Conservation (phyloP, 1,140 invertebrate species). For the Drosophila bocqueti region DNA sequence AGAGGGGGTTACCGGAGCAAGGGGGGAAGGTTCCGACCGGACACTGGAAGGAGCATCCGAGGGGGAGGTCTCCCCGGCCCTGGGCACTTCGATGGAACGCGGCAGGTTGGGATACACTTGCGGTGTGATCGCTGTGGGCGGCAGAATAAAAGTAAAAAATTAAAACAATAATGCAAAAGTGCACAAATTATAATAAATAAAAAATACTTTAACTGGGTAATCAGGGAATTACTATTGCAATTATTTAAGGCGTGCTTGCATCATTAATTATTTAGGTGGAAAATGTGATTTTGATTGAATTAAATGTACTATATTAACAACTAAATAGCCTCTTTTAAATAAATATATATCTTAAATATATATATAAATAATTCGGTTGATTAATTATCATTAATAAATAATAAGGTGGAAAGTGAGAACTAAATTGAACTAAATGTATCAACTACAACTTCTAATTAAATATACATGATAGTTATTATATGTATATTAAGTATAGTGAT, state of each 20-base stretch:
- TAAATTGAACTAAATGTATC: no score
- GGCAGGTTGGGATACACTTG: constrained; percentile 76
- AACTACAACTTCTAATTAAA: no score
- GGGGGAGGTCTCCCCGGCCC: constrained; percentile 34
- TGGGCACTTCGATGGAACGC: constrained; percentile 79
- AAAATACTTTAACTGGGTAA: not conserved
- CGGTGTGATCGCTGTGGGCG: constrained; percentile 72
- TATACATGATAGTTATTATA: not conserved
- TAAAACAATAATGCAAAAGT: not conserved
- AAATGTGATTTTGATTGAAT: no score
- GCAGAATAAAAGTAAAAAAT: constrained; percentile 5
- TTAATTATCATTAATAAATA: not conserved
- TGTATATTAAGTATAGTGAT: no score
- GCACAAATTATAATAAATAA: not conserved
- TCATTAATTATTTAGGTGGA: not conserved
- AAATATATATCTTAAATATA: no score
- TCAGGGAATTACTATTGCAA: not conserved
- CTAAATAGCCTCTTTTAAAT: no score
- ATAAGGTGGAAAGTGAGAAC: not conserved
- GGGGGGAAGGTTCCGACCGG: not conserved
- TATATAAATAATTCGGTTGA: no score
- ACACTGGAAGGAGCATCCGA: not conserved
- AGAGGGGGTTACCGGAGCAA: not conserved
- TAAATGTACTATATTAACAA: no score
- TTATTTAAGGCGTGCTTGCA: not conserved